Percentiles rank a stretch among this genome's conserved stretches.
phyloP scores from a whole-genome alignment of 37 sponge, comb jelly and placozoan genomes.

The Mnemiopsis leidyi region DNA sequence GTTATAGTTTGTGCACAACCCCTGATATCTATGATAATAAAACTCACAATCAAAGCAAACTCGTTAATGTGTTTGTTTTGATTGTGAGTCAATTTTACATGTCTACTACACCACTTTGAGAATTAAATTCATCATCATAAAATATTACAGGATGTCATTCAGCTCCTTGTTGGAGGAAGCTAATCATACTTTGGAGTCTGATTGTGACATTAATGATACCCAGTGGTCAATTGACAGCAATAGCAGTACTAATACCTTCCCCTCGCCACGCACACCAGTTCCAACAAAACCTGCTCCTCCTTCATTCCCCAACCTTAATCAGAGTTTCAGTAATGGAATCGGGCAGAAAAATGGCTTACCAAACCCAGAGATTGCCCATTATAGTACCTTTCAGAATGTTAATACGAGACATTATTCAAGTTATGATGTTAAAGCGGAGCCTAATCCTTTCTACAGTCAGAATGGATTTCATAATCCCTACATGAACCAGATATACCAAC shows the following conservation, averaged over 20 bases:
- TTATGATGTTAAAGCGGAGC: conserved; percentile 38
- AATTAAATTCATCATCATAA: too few species aligned
- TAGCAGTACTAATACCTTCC: conserved; percentile 31
- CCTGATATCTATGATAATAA: too few species aligned
- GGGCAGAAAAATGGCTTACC: neutral
- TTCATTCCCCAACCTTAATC: neutral
- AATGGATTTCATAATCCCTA: neutral
- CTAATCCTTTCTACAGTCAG: conserved; percentile 28
- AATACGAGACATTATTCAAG: neutral
- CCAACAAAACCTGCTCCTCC: neutral
- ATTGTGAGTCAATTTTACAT: too few species aligned
- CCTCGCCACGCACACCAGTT: neutral
- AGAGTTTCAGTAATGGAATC: neutral
- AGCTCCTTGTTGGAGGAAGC: conserved; percentile 23
- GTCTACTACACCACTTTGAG: too few species aligned
- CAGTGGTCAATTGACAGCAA: conserved; percentile 52
- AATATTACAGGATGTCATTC: conserved; percentile 36
- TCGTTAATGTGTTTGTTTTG: too few species aligned
- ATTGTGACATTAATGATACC: conserved; percentile 24
- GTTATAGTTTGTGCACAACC: too few species aligned
- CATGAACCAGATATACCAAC: neutral
- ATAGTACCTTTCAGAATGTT: neutral
- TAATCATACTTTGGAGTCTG: conserved; percentile 24
- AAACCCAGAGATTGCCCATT: neutral
- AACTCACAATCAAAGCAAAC: too few species aligned